Evolutionary conservation across 2,113 vertebrate genomes (phyloP).

Genomic region (Bos javanicus): DNA sequence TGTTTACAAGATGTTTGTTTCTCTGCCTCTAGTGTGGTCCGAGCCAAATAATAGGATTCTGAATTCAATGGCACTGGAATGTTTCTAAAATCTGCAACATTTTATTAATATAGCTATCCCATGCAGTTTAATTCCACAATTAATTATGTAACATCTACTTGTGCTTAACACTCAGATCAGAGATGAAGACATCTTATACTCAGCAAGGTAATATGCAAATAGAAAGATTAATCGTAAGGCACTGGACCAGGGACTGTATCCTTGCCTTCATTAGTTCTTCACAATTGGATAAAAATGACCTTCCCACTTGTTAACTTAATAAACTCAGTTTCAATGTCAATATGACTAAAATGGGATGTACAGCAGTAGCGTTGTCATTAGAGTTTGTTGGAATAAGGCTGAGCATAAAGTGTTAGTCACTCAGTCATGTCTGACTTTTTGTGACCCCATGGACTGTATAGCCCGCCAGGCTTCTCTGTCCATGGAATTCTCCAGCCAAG

Average conservation of each 20-base stretch:
- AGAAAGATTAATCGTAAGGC: background rate
- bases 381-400: background rate
- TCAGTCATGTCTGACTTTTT: background rate
- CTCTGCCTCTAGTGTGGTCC: background rate
- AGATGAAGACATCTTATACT: background rate
- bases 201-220: background rate
- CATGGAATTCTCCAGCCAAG: background rate
- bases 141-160: background rate
- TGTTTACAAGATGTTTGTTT: background rate
- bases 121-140: background rate
- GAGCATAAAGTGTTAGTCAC: background rate
- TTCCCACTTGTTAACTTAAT: background rate
- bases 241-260: background rate
- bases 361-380: background rate
- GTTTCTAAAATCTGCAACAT: background rate
- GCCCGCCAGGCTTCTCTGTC: background rate
- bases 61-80: background rate
- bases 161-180: background rate
- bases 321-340: background rate
- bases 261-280: background rate
- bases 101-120: background rate
- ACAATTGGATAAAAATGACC: background rate
- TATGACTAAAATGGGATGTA: background rate
- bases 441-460: background rate
- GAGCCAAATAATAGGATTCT: background rate